These are phyloP conservation scores for Astreopora myriophthalma DNA, from an alignment of 64 coral and sea anemone genomes.

Conservation along the genomic window DNA sequence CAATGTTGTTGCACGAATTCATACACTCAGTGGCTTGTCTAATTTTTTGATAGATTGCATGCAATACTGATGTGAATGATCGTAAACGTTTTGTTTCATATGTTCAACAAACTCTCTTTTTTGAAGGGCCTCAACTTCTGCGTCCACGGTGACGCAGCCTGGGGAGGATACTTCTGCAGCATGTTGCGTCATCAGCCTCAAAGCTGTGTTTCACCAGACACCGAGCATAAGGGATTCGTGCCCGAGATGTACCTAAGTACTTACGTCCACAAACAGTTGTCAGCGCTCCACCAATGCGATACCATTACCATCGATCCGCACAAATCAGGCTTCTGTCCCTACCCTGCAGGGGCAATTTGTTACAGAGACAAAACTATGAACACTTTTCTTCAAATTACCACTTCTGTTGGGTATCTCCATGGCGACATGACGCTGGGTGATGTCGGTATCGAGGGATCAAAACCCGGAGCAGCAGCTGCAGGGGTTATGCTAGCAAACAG, in stretches of 20 bases:
- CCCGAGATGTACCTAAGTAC: slow-evolving; percentile 68
- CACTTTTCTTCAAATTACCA: slow-evolving; percentile 54
- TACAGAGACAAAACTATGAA: slow-evolving; percentile 82
- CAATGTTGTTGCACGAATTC: no score
- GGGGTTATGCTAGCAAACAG: slow-evolving; percentile 79
- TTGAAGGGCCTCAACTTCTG: slow-evolving; percentile 77
- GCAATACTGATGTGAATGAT: not conserved
- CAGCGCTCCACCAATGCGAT: slow-evolving; percentile 60
- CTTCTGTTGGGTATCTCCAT: slow-evolving; percentile 59
- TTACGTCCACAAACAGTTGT: slow-evolving; percentile 48
- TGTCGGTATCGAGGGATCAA: slow-evolving; percentile 86
- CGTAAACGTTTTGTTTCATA: not conserved
- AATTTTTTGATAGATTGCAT: not conserved
- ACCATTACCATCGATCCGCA: slow-evolving; percentile 90
- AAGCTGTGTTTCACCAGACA: not conserved
- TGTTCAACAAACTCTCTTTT: not conserved
- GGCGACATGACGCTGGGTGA: slow-evolving; percentile 71
- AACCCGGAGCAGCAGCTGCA: slow-evolving; percentile 82
- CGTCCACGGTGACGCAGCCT: slow-evolving; percentile 77
- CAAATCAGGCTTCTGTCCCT: slow-evolving; percentile 91
- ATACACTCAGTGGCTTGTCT: no score
- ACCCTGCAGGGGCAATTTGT: slow-evolving; percentile 81
- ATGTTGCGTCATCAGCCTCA: slow-evolving; percentile 60
- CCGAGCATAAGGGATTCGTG: slow-evolving; percentile 27
- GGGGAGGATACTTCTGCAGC: slow-evolving; percentile 87